phyloP scores from a whole-genome alignment of 1,140 invertebrate species.

The Macrotrachela quadricornifera region DNA sequence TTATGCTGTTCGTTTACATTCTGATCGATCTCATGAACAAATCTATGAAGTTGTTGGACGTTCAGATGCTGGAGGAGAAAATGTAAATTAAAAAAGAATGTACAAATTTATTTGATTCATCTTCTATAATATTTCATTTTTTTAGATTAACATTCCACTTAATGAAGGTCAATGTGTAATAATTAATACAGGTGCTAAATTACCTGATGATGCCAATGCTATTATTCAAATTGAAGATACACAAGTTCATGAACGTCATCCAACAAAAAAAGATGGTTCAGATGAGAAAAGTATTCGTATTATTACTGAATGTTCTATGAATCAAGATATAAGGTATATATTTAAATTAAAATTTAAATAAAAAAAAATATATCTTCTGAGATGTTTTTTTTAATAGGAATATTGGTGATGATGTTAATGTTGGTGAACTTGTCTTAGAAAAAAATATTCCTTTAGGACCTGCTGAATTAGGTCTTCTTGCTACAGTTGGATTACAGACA shows the following conservation, averaged over 20 bases:
- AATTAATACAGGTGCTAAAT: conserved; percentile 74
- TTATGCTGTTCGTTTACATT: conserved; percentile 45
- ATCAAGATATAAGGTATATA: conserved; percentile 28
- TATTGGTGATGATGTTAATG: conserved; percentile 54
- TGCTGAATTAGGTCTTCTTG: conserved; percentile 50
- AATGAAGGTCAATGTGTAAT: conserved; percentile 49
- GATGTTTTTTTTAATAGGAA: conserved; percentile 30
- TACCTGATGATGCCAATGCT: conserved; percentile 54
- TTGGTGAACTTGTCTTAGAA: conserved; percentile 38
- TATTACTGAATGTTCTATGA: conserved; percentile 31
- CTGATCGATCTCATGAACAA: background rate
- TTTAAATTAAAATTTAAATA: conserved; percentile 15
- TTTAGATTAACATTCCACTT: conserved; percentile 24
- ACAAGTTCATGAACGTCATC: conserved; percentile 37
- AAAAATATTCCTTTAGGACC: conserved; percentile 39
- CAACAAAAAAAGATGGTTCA: conserved; percentile 33
- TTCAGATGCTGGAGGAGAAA: conserved; percentile 13
- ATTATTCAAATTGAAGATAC: conserved; percentile 86
- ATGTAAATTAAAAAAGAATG: too few relatives aligned
- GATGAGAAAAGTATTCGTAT: conserved; percentile 56
- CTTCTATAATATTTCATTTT: too few relatives aligned
- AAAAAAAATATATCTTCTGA: conserved; percentile 20
- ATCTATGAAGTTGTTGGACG: conserved; percentile 10
- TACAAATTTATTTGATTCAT: too few relatives aligned
- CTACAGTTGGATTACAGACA: conserved; percentile 42